Base-by-base conservation (phyloP, 2,797 vertebrate species). In the Alcedo atthis region DNA sequence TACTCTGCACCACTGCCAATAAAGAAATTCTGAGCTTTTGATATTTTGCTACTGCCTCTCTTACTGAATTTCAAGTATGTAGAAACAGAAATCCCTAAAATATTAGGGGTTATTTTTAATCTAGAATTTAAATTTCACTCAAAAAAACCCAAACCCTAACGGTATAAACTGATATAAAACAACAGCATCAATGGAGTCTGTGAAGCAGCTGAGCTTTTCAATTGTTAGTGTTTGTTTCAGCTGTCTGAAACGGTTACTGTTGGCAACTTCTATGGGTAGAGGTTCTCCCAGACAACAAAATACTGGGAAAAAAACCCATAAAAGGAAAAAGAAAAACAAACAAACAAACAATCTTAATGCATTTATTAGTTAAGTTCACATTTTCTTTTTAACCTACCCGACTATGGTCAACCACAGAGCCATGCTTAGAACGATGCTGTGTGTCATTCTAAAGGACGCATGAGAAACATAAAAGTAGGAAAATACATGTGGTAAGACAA, bases 371-470 rank as follows among this genome's bases (percentile, higher is more conserved):
- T 15, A 92, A 2, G 46, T 74, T 85, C 26, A 59, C 30, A 51
- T 93, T 92, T 87, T 66, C 45, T 91, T 91, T 58, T 92, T 83
- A 97, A 99, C 99, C 90, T 99, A 99, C 98, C 98, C 98, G 98
- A 97, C 98, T 98, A 89, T 90, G 98, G 96, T 98, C 98, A 97
- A 98, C 98, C 97, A 98, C 97, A 97, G 98, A 97, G 96, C 96
- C 97, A 96, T 97, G 97, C 96, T 97, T 98, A 98, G 97, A 96
- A 89, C 80, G 93, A 40, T 92, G 97, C 92, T 96, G 95, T 95
- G 97, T 95, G 92, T 93, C 97, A 78, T 90, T 97, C 97, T 97
- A 95, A 94, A 96, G 95, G 95, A 96, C 69, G 95, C 95, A 96
- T 37, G 71, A 97, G 93, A 97, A 93, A 96, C 91, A 95, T 76